A percentile compares a stretch with the other conserved stretches of the same genome.
phyloP scores from a whole-genome alignment of 2,888 invertebrate genomes.

The Apeira syringaria region DNA sequence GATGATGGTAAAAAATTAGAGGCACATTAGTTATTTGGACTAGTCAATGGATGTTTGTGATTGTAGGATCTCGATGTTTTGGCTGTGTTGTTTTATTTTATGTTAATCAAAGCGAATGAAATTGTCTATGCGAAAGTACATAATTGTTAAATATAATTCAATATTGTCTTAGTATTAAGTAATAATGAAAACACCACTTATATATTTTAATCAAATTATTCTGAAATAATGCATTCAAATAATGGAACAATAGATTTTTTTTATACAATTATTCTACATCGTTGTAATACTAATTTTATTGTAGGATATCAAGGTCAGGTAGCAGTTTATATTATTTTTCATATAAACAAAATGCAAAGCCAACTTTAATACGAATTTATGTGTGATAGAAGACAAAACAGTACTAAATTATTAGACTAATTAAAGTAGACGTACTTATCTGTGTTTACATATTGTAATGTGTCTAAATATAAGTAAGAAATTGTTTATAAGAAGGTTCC shows the following conservation, averaged over 20 bases:
- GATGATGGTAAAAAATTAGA: conserved; percentile 24
- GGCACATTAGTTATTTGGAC: conserved; percentile 29
- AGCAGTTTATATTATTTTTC: background rate
- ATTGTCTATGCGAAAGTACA: background rate
- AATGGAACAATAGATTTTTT: too few species aligned
- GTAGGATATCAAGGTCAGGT: too few species aligned
- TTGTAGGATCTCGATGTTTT: conserved; percentile 64
- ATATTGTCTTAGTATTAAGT: background rate
- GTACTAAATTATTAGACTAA: conserved; percentile 22
- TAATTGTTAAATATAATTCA: conserved; percentile 2
- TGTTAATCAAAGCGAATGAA: conserved; percentile 26
- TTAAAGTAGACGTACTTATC: conserved; percentile 6
- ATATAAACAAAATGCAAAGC: conserved; percentile 22
- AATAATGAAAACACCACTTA: background rate
- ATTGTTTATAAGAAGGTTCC: background rate
- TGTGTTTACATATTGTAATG: conserved; percentile 25
- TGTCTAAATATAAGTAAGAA: conserved; percentile 43
- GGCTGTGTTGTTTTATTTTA: conserved; percentile 68
- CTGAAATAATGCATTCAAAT: too few species aligned
- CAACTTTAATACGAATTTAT: conserved; percentile 40
- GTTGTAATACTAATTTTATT: too few species aligned
- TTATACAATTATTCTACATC: too few species aligned
- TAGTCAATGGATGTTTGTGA: conserved; percentile 46
- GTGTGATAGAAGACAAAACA: conserved; percentile 34
- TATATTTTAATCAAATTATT: too few species aligned